Evolutionary conservation across 1,140 invertebrate genomes (phyloP), one percentile per base, ranked within the genome.

Genomic region (Zaprionus ghesquierei): DNA sequence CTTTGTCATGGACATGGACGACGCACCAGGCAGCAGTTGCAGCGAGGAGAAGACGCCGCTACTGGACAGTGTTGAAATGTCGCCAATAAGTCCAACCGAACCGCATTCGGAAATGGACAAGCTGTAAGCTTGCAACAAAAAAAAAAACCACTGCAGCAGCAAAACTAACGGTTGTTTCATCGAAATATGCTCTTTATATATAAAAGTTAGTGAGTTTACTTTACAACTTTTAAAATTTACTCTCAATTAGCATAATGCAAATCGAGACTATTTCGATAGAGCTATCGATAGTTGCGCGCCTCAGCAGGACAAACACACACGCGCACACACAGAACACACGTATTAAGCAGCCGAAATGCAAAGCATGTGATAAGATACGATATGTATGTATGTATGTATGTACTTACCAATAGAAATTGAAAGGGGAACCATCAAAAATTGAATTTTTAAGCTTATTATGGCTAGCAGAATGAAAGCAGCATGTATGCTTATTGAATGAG

Each of bases 11-110:
- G 86, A 86, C 54, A 89, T 91, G 79, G 89, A 92, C 58, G 78
- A 90, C 51, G 74, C 79, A 2, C 78, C 75, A 3, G 75, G 73
- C 38, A 91, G 82, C 41, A 82, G 73, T 59, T 90, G 86, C 58
- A 90, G 89, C 65, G 91, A 92, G 60, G 91, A 92, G 77, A 92
- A 92, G 63, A 92, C 89, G 6, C 91, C 91, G 31, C 73, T 92
- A 0, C 70, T 92, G 44, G 91, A 92, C 49, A 91, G 89, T 53
- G 90, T 92, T 15, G 91, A 92, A 64, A 91, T 92, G 89, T 92
- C 91, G 8, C 90, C 90, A 1, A 92, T 91, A 25, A 92, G 91
- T 82, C 91, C 91, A 74, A 92, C 87, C 9, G 91, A 91, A 49
- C 68, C 87, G n/a, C 78, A 89, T 23, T 61, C 77, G n/a, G 73